These are phyloP conservation scores for Dicyrtoma fusca DNA, from an alignment of 2,888 invertebrate genomes.

Conservation along the genomic window DNA sequence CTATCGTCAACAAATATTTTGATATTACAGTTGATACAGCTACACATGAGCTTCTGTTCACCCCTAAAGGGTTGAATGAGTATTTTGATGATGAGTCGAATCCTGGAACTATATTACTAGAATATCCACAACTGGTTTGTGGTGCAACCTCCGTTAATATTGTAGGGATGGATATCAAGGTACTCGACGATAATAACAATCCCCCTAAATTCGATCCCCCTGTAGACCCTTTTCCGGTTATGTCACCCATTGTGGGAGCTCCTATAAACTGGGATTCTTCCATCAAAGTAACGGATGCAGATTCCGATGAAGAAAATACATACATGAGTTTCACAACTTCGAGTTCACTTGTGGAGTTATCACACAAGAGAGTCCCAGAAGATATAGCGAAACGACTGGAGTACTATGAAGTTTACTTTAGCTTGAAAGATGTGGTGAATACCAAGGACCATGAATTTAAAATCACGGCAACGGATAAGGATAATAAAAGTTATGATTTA, in stretches of 20 bases:
- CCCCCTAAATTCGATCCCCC: background rate
- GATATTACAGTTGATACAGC: background rate
- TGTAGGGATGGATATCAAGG: too few relatives aligned
- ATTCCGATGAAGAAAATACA: background rate
- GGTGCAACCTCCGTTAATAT: background rate
- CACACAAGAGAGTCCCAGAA: background rate
- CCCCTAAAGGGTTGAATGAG: background rate
- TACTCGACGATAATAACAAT: background rate
- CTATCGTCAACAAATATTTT: too few relatives aligned
- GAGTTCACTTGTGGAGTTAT: too few relatives aligned
- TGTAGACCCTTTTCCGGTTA: background rate
- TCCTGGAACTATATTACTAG: background rate
- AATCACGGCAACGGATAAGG: background rate
- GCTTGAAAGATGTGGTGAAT: background rate
- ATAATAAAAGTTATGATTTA: too few relatives aligned
- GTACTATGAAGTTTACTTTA: constrained; percentile 9
- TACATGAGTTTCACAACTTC: background rate
- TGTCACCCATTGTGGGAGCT: background rate
- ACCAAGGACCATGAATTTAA: background rate
- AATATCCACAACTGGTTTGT: too few relatives aligned
- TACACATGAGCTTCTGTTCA: background rate
- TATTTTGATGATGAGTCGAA: background rate
- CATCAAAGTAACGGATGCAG: background rate
- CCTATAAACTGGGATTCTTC: constrained; percentile 6
- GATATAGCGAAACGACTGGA: background rate